Base-by-base conservation (phyloP, 2,888 invertebrate species). In the Trichopoda pennipes region DNA sequence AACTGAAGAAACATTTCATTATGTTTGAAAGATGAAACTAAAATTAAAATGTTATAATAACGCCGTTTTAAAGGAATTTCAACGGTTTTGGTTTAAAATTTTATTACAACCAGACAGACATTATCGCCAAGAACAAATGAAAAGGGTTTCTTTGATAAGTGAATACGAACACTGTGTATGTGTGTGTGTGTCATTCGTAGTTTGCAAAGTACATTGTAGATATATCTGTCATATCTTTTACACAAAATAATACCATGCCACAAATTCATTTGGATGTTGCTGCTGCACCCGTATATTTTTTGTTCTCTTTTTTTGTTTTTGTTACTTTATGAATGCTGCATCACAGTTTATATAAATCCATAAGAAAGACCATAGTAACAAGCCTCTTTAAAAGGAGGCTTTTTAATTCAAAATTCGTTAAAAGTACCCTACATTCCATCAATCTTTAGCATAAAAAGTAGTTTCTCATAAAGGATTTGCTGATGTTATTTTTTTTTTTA, bases 1-100 rank as follows among this genome's bases (percentile, higher is more conserved):
- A 82, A 82, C 70, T 78, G 75, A 79, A 72, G 68, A 82, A 79
- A 79, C 75, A 82, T 78, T 79, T 82, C 70, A 82, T 75, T 68
- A 63, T 55, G 44, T 63, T 72, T 16, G n/a, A 56, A 64, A 75
- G 55, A 66, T 61, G 58, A 70, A 77, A 73, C 58, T 51, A 64
- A 53, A 70, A 66, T 44, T 64, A 42, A 55, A 58, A 68, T 23
- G 51, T 56, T 28, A 55, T 19, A 72, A 61, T 53, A 80, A 72
- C 69, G 56, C 56, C 70, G 69, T 53, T 76, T 81, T 51, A 63
- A 73, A 73, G 55, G 63, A 74, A 56, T 63, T 60, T 23, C 14
- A 72, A 64, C 72, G 10, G 2, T 58, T 47, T 56, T 74, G 14
- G 53, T 55, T 74, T 64, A 44, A 28, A 38, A 19, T 47, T 63